A percentile compares a stretch with the other conserved stretches of the same genome.
phyloP scores from a whole-genome alignment of 2,888 invertebrate genomes.

The Drosophila nr. perissopoda region DNA sequence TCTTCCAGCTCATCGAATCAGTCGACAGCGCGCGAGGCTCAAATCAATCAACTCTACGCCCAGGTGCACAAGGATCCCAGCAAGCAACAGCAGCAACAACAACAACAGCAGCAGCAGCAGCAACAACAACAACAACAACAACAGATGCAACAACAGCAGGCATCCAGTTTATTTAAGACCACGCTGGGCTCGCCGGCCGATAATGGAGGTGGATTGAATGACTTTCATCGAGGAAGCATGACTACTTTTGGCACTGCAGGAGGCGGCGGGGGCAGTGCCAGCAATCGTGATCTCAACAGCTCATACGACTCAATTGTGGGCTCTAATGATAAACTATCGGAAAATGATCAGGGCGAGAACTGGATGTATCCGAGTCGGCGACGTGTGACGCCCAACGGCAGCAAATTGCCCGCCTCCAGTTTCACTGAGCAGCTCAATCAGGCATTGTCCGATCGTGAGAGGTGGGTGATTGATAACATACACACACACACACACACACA shows the following conservation, averaged over 20 bases:
- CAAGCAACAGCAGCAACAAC: conserved; percentile 72
- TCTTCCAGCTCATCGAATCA: conserved; percentile 76
- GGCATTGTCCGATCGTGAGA: conserved; percentile 93
- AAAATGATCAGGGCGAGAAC: conserved; percentile 84
- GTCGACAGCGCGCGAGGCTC: conserved; percentile 82
- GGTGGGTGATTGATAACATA: conserved; percentile 85
- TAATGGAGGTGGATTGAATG: conserved; percentile 64
- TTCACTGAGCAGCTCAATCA: conserved; percentile 94
- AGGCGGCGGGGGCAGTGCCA: conserved; percentile 69
- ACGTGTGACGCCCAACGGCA: conserved; percentile 84
- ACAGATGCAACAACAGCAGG: conserved; percentile 36
- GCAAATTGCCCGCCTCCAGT: conserved; percentile 88
- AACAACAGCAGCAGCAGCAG: conserved; percentile 66
- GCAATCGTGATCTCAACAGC: conserved; percentile 84
- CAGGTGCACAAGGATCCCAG: conserved; percentile 86
- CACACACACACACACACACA: conserved; percentile 5
- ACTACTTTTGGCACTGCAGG: conserved; percentile 80
- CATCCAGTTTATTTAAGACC: conserved; percentile 82
- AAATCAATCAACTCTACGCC: conserved; percentile 86
- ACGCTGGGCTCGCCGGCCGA: conserved; percentile 78
- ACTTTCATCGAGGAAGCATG: conserved; percentile 83
- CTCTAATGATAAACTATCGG: conserved; percentile 85
- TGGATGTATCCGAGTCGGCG: conserved; percentile 85
- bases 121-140: conserved; percentile 53
- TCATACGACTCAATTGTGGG: conserved; percentile 85